Percentiles rank a stretch among this genome's conserved stretches.
Evolutionary conservation across 92 coral and sea anemone genomes (phyloP).

Genomic region (Blastomussa wellsi): DNA sequence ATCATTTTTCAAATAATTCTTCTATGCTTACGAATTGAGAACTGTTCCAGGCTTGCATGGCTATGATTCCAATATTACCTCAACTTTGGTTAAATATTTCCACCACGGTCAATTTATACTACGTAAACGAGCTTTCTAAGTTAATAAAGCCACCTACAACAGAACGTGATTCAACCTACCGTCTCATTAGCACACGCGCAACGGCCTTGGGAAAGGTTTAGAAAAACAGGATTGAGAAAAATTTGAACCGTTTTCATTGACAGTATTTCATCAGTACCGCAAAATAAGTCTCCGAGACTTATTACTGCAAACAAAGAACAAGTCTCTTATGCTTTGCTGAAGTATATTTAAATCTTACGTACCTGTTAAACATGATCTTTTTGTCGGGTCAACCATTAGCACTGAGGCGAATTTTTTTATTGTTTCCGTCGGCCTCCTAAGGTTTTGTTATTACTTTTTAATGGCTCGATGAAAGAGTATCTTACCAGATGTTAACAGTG

Average conservation of each 20-base stretch:
- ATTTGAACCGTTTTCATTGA: background rate
- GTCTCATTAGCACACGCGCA: background rate
- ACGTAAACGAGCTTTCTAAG: background rate
- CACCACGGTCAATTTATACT: background rate
- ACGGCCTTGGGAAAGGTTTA: background rate
- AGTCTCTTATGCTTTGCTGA: background rate
- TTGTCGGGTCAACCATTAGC: background rate
- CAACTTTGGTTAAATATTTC: no score
- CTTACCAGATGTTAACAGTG: background rate
- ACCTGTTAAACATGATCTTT: background rate
- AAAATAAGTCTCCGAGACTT: no score
- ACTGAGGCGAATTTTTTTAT: background rate
- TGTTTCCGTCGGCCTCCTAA: background rate
- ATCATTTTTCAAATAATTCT: no score
- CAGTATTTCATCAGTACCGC: background rate
- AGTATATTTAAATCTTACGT: background rate
- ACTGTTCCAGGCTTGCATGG: background rate
- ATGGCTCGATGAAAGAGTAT: background rate
- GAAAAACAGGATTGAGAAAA: background rate
- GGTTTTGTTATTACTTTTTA: background rate
- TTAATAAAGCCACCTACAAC: background rate
- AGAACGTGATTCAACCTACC: background rate
- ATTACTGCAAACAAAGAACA: no score
- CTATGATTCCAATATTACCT: background rate
- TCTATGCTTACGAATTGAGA: background rate